phyloP scores from a whole-genome alignment of 2,113 vertebrate species.

The Gracilinanus agilis region DNA sequence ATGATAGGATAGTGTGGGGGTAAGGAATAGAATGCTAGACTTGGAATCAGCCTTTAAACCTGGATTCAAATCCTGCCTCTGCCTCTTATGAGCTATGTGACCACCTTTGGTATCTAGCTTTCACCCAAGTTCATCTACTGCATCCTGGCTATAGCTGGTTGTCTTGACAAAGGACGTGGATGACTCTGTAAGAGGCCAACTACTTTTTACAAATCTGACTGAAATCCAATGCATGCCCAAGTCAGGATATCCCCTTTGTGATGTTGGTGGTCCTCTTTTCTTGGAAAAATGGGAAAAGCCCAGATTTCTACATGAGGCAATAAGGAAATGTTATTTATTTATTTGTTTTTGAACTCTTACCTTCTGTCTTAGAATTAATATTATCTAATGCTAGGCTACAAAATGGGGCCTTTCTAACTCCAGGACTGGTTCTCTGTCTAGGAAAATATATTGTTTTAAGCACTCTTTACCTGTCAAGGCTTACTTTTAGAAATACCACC shows the following conservation, averaged over 20 bases:
- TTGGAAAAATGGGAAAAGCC: neutral
- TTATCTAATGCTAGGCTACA: too few species aligned
- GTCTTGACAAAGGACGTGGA: too few species aligned
- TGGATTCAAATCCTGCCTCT: neutral
- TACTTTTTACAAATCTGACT: too few species aligned
- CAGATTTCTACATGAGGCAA: neutral
- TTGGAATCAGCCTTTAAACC: neutral
- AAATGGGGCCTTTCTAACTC: too few species aligned
- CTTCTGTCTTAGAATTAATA: too few species aligned
- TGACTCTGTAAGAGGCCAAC: too few species aligned
- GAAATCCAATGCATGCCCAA: too few species aligned
- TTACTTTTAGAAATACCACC: neutral
- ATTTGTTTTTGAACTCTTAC: too few species aligned
- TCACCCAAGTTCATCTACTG: too few species aligned
- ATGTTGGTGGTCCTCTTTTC: neutral
- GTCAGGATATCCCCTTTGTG: too few species aligned
- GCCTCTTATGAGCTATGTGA: neutral
- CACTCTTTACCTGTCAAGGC: neutral
- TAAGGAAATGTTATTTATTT: neutral
- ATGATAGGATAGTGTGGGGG: neutral
- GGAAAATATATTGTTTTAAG: neutral
- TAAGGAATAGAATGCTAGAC: neutral
- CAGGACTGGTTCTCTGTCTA: too few species aligned
- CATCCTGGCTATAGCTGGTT: too few species aligned
- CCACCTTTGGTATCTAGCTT: neutral